These are phyloP conservation scores for Zenarchopterus dispar DNA, from an alignment of 2,797 vertebrate species.

Conservation along the genomic window DNA sequence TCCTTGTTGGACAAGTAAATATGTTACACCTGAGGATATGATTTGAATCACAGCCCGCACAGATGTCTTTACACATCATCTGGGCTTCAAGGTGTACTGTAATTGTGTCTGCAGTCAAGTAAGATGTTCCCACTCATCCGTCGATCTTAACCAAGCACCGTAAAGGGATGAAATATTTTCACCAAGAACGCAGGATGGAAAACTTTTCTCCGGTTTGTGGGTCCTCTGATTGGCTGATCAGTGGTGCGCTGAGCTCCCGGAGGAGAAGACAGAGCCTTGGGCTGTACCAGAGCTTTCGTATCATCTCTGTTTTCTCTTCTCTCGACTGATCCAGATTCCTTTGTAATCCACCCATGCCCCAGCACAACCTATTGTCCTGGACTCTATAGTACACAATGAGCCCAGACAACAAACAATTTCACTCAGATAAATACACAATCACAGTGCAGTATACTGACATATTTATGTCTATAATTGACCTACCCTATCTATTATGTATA, in stretches of 20 bases:
- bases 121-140: slow-evolving; percentile 28
- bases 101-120: slow-evolving; percentile 36
- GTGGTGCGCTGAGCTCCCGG: slow-evolving; percentile 34
- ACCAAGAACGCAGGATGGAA: slow-evolving; percentile 39
- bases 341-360: slow-evolving; percentile 59
- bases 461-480: too few species aligned
- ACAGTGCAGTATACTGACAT: too few species aligned
- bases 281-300: slow-evolving; percentile 46
- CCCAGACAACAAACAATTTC: not conserved
- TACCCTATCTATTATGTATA: too few species aligned
- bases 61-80: slow-evolving; percentile 27
- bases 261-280: slow-evolving; percentile 48
- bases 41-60: slow-evolving; percentile 27
- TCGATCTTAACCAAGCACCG: slow-evolving; percentile 28
- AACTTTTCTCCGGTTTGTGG: slow-evolving; percentile 27
- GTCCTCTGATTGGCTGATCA: slow-evolving; percentile 48
- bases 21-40: slow-evolving; percentile 19
- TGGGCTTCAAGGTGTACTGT: slow-evolving; percentile 19
- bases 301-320: slow-evolving; percentile 45
- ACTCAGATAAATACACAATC: not conserved
- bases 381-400: not conserved
- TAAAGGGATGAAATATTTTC: slow-evolving; percentile 15
- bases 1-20: slow-evolving; percentile 23
- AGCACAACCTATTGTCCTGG: slow-evolving; percentile 43
- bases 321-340: slow-evolving; percentile 46